Conservation (phyloP, 2,888 invertebrate genomes). For the Orthosia cruda region DNA sequence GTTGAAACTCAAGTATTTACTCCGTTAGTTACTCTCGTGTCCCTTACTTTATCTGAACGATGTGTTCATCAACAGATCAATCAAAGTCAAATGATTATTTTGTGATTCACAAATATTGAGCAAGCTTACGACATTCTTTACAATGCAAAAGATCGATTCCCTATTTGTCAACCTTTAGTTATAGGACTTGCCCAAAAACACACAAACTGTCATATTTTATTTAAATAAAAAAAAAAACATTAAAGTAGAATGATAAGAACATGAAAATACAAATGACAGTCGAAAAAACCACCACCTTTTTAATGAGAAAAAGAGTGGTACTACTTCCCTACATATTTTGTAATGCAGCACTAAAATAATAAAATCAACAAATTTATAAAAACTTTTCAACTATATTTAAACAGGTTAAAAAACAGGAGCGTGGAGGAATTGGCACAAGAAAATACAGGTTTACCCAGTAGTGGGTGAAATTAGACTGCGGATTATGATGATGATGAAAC, state of each 20-base stretch:
- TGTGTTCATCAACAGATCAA: conserved; percentile 18
- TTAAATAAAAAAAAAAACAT: not conserved
- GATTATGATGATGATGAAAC: no score
- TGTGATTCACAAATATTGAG: conserved; percentile 23
- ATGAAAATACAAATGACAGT: not conserved
- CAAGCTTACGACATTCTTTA: conserved; percentile 17
- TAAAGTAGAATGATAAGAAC: not conserved
- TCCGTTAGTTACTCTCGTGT: not conserved
- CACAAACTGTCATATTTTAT: no score
- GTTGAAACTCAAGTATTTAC: conserved; percentile 20
- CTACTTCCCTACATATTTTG: not conserved
- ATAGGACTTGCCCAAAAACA: not conserved
- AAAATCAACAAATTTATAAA: not conserved
- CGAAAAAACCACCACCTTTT: not conserved
- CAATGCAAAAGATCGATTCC: conserved; percentile 1
- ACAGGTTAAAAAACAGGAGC: no score
- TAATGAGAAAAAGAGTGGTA: not conserved
- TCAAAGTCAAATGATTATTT: conserved; percentile 33
- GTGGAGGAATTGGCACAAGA: no score
- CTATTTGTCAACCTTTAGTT: not conserved
- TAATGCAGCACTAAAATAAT: not conserved
- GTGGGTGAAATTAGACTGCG: no score
- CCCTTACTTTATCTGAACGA: conserved; percentile 27
- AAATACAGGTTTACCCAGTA: no score
- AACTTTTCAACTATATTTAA: no score